Evolutionary conservation across 2,888 invertebrate species (phyloP), one percentile per base, ranked within the genome.

Genomic region (Cheiracanthium punctorium): DNA sequence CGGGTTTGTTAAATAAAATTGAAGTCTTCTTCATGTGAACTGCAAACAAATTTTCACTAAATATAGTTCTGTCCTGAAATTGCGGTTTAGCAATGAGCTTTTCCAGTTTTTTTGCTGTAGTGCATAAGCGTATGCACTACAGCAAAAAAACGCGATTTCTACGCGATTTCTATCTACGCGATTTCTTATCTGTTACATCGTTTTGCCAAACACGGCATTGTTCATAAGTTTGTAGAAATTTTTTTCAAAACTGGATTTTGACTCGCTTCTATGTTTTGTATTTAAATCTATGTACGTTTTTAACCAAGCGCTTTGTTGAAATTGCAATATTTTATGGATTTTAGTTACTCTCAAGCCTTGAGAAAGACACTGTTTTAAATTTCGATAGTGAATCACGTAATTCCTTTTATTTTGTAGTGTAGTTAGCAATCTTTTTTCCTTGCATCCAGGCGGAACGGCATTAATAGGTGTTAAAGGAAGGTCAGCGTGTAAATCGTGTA

Each of bases 171-270:
- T 88, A 37, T 37, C 37, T 7, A 37, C 37, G 4, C 37, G 4
- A 37, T 10, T 4, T 37, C 37, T 37, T 7, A 37, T 37, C 10
- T 37, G 37, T 37, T 91, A 90, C 89, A 91, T 90, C 30, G 89
- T 90, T 88, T 91, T 91, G 12, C 91, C 91, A 88, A 90, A 92
- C 12, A 91, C 89, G 28, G 89, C 70, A 84, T 91, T 91, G 82
- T 91, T 91, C 89, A 90, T 90, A 5, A 91, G 80, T 87, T 91
- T 91, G 72, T 91, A 92, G 74, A 92, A 91, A 85, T 90, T 90
- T 90, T 91, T 91, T 79, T 91, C 90, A 90, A 91, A 92, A 71
- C 89, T 90, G 87, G 88, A 90, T 80, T 88, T 90, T 88, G 88
- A 90, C 76, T 89, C 82, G 89, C 88, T 89, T 24, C 87, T 67